phyloP scores from a whole-genome alignment of 2,797 vertebrate species.

The Rhynchonycteris naso region DNA sequence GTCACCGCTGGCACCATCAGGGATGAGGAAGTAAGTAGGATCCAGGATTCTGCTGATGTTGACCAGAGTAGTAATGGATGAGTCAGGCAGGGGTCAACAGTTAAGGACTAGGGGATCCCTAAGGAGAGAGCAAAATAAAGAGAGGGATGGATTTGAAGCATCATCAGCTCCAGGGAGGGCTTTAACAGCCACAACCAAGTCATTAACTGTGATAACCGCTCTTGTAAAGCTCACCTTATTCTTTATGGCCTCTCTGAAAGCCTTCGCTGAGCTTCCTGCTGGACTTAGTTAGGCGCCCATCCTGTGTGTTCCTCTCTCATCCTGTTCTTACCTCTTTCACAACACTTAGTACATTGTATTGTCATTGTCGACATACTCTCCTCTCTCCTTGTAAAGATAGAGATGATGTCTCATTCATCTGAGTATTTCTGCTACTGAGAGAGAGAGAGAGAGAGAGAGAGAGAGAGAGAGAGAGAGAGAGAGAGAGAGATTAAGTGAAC shows the following conservation, averaged over 20 bases:
- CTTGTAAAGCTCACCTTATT: background rate
- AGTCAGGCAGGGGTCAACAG: background rate
- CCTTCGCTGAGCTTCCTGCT: background rate
- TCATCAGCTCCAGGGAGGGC: background rate
- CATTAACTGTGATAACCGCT: background rate
- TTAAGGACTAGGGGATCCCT: background rate
- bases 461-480: background rate
- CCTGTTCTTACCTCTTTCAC: background rate
- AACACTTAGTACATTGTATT: background rate
- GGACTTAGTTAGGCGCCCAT: background rate
- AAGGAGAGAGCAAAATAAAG: background rate
- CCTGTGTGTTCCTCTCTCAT: background rate
- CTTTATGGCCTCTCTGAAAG: background rate
- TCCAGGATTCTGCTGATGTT: background rate
- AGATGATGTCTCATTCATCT: background rate
- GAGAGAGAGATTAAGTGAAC: background rate
- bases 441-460: background rate
- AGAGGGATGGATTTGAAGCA: background rate
- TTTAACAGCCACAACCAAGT: background rate
- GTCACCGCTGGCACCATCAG: background rate
- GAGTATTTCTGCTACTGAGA: slow-evolving; percentile 10
- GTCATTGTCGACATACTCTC: background rate
- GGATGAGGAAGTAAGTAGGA: background rate
- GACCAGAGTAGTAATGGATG: background rate
- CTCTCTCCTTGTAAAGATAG: background rate